Conservation (phyloP, 1,140 invertebrate species). For the Diabrotica virgifera region DNA sequence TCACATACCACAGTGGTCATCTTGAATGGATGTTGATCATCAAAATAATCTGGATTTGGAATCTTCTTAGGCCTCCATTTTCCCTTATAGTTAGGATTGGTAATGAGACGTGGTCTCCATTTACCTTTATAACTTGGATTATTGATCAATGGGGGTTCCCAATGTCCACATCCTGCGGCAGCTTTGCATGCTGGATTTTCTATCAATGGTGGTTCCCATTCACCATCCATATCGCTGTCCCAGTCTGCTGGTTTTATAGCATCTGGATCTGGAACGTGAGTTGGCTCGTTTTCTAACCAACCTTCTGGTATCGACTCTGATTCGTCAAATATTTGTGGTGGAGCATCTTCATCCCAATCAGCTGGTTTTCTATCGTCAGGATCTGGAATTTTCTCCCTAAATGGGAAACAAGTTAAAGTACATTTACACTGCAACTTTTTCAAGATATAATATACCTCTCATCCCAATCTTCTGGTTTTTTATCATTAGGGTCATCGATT, state of each 20-base stretch:
- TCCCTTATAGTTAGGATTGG: slow-evolving; percentile 93
- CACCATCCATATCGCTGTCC: slow-evolving; percentile 98
- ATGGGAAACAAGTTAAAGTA: neutral
- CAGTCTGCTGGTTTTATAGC: slow-evolving; percentile 90
- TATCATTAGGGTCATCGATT: slow-evolving; percentile 92
- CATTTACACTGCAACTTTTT: neutral
- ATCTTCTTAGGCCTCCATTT: slow-evolving; percentile 89
- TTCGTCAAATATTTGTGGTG: slow-evolving; percentile 85
- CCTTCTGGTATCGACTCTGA: slow-evolving; percentile 84
- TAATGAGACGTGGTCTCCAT: slow-evolving; percentile 87
- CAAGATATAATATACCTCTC: slow-evolving; percentile 54
- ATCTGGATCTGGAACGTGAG: slow-evolving; percentile 83
- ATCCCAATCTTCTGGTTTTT: slow-evolving; percentile 93
- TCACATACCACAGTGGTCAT: slow-evolving; percentile 89
- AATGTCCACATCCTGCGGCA: slow-evolving; percentile 87
- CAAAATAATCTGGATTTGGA: slow-evolving; percentile 89
- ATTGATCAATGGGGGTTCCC: slow-evolving; percentile 80
- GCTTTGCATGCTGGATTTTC: slow-evolving; percentile 72
- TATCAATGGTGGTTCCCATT: slow-evolving; percentile 94
- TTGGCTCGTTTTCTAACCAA: slow-evolving; percentile 92
- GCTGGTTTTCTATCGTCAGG: slow-evolving; percentile 83
- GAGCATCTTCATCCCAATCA: slow-evolving; percentile 94
- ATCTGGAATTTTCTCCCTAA: slow-evolving; percentile 88
- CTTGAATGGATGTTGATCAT: slow-evolving; percentile 86
- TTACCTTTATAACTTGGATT: slow-evolving; percentile 92